Evolutionary conservation across 2,888 invertebrate genomes (phyloP), one percentile per base, ranked within the genome.

Genomic region (Caenorhabditis drosophilae): DNA sequence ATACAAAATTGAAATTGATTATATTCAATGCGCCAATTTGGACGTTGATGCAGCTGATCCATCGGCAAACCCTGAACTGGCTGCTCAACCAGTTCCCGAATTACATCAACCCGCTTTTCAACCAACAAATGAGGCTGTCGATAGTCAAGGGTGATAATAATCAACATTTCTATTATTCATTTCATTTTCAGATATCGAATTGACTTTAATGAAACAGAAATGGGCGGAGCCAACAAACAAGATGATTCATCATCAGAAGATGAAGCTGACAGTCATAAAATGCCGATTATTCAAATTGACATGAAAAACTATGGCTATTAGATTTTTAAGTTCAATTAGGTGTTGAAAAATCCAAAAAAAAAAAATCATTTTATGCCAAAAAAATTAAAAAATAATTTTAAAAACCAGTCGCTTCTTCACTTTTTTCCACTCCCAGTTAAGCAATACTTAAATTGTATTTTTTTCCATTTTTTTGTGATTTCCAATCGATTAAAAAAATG

Each of bases 1-100:
- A 86, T 95, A 95, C 87, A 90, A 75, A 61, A 77, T 77, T 11
- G 83, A 82, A 67, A 79, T 83, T 47, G 83, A 83, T 60, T 83
- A 83, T 50, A 75, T 84, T 2, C 84, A 83, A 61, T 78, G 78
- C 27, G 68, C 75, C 12, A 76, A 81, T 40, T 67, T 83, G 45
- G 84, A 83, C 35, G 58, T 77, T 18, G 79, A 79, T 52, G 67
- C 73, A 47, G 60, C 67, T 9, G 69, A 70, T 49, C 70, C 70
- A 4, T 63, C 68, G 1, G 64, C 63, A 1, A 72, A 75, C 34
- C 73, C 77, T 0, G 80, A 80, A 53, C 71, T 56, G 1, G 60
- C 69, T 1, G 56, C 70, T 27, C 67, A 56, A 41, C 67, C 59
- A 27, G 59, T 75, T 18, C 75, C 77, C 15, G 70, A 70, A 1